phyloP scores from a whole-genome alignment of 2,888 invertebrate species.

The Mongoloraphidia duomilia region DNA sequence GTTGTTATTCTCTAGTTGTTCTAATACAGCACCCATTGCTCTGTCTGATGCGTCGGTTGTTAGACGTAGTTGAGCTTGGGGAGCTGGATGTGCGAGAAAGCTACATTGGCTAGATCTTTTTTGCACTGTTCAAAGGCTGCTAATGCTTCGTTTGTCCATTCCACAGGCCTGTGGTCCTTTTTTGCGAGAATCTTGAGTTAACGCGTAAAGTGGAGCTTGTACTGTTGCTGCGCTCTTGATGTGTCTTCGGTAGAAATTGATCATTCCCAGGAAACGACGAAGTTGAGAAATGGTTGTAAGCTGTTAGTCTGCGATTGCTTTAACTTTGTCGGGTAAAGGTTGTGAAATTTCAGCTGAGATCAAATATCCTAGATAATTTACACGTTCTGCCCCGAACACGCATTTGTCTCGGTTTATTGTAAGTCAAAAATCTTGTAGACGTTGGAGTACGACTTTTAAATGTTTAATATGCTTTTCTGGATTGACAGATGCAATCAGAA shows the following conservation, averaged over 20 bases:
- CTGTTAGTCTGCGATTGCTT: slow-evolving; percentile 6
- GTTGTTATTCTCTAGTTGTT: not conserved
- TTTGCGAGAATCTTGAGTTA: too few relatives aligned
- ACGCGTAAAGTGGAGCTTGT: too few relatives aligned
- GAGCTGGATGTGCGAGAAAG: slow-evolving; percentile 10
- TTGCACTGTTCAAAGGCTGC: not conserved
- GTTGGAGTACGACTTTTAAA: not conserved
- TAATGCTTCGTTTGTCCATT: not conserved
- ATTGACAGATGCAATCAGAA: slow-evolving; percentile 9
- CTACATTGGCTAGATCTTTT: slow-evolving; percentile 2
- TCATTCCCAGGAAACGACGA: not conserved
- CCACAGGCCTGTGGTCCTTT: not conserved
- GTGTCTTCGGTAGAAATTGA: too few relatives aligned
- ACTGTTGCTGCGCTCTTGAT: too few relatives aligned
- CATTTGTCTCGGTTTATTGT: slow-evolving; percentile 8
- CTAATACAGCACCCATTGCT: not conserved
- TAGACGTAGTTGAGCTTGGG: not conserved
- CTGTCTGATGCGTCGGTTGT: not conserved
- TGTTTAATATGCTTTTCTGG: slow-evolving; percentile 5
- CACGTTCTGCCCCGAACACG: slow-evolving; percentile 8
- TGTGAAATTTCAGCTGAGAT: slow-evolving; percentile 8
- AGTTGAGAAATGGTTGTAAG: not conserved
- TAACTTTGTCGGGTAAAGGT: slow-evolving; percentile 10
- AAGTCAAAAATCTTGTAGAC: slow-evolving; percentile 1
- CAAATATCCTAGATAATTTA: slow-evolving; percentile 12